Evolutionary conservation across 2,888 invertebrate species (phyloP).

Genomic region (Lithophane ornitopus): DNA sequence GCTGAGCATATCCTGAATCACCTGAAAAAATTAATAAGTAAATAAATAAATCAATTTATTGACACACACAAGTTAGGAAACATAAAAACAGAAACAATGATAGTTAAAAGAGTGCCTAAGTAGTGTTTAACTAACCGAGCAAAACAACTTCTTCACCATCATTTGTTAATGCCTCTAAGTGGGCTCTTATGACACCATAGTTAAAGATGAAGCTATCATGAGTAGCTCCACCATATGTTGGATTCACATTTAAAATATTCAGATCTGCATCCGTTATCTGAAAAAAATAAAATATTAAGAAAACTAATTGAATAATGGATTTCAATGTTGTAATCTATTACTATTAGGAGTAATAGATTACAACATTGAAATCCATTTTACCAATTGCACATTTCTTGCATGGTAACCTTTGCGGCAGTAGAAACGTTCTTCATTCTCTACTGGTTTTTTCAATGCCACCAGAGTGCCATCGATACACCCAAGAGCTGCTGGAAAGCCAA

Average conservation of each 20-base stretch:
- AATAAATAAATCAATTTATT: no score
- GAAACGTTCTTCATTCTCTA: constrained; percentile 51
- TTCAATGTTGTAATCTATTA: no score
- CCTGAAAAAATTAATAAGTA: background rate
- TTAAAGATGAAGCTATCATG: constrained; percentile 48
- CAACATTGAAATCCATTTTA: constrained; percentile 36
- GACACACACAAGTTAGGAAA: no score
- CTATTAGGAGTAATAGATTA: no score
- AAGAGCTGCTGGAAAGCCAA: constrained; percentile 46
- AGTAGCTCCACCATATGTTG: constrained; percentile 39
- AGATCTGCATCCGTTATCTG: constrained; percentile 15
- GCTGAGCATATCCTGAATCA: constrained; percentile 5
- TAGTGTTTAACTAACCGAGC: background rate
- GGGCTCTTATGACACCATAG: constrained; percentile 35
- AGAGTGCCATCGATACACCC: constrained; percentile 57
- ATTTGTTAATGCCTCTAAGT: constrained; percentile 41
- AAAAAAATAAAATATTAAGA: background rate
- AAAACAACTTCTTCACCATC: constrained; percentile 22
- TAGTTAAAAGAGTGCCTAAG: no score
- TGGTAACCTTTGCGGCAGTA: constrained; percentile 55
- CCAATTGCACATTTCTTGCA: constrained; percentile 57
- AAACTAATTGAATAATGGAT: constrained; percentile 2
- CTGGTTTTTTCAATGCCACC: constrained; percentile 47
- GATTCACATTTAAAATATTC: constrained; percentile 45
- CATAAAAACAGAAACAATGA: no score